Conservation (phyloP, 1,140 invertebrate genomes). For the Pteromalus puparum region DNA sequence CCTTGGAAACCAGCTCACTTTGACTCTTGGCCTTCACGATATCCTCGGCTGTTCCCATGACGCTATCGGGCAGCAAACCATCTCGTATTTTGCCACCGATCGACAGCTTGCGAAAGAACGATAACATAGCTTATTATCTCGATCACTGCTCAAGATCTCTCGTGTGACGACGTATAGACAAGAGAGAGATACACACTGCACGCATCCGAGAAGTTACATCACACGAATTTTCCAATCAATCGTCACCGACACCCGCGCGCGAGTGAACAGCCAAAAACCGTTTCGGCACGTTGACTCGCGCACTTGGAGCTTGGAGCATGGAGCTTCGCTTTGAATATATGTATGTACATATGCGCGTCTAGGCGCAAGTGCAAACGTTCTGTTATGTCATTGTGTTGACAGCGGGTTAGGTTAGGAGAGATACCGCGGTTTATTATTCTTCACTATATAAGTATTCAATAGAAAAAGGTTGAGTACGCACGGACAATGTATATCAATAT, state of each 20-base stretch:
- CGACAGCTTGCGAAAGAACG: slow-evolving; percentile 73
- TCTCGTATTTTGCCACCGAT: slow-evolving; percentile 70
- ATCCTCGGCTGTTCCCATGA: slow-evolving; percentile 67
- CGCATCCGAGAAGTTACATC: slow-evolving; percentile 37
- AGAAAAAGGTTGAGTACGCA: slow-evolving; percentile 9
- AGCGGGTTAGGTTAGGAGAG: neutral
- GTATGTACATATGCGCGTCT: neutral
- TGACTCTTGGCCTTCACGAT: slow-evolving; percentile 60
- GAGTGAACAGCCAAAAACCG: neutral
- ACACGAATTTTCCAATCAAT: slow-evolving; percentile 30
- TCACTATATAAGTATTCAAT: too few relatives aligned
- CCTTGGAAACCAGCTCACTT: slow-evolving; percentile 63
- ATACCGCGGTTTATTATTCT: neutral
- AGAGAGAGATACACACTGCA: neutral
- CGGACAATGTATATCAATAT: neutral
- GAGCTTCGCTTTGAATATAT: neutral
- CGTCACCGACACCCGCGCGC: neutral
- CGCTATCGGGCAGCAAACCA: slow-evolving; percentile 65
- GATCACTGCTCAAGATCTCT: slow-evolving; percentile 14
- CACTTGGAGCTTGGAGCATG: neutral
- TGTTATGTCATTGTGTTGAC: neutral
- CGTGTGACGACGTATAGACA: neutral
- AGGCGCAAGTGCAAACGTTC: neutral
- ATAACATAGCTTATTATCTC: slow-evolving; percentile 64
- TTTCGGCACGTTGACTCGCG: neutral